Evolutionary conservation across 1,140 invertebrate genomes (phyloP), one percentile per base, ranked within the genome.

Genomic region (Parapsyche elsis): DNA sequence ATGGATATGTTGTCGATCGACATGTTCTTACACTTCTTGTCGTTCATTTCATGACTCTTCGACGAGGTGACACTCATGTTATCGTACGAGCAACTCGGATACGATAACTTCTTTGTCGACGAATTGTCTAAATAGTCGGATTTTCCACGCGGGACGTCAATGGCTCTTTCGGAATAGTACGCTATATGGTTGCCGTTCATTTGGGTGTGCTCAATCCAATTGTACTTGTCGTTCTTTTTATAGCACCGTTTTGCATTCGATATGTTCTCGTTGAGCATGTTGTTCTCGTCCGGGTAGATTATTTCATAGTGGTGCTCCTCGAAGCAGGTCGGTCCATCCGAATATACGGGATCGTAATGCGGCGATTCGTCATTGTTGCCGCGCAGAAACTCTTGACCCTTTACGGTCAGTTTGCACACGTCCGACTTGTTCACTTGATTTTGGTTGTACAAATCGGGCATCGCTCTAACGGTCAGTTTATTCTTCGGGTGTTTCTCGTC

Each of bases 1-100:
- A 90, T 83, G 0, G 90, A 91, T 46, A 91, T 86, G 2, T 89
- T 88, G 75, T 91, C 90, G 45, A 87, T 86, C 71, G 90, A 90
- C 30, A 79, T 80, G 26, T 83, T 83, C 46, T 78, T 76, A 21
- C 26, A 57, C 49, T 83, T 83, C 38, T 80, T 83, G n/a, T 77
- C 16, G 85, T 85, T 76, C 86, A 87, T 81, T 85, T 81, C 79
- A 21, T 84, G 87, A 0, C 84, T 86, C 10, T 85, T 84, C 0
- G 84, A 87, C 14, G 88, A 89, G 0, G 87, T 85, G 5, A 88
- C 87, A 0, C 88, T 88, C 26, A 87, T 86, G 81, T 87, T 87
- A 61, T 87, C 87, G 23, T 88, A 80, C 1, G 80, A 83, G 21
- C 81, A 81, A 53, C 76, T 71, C 19, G 80, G 71, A 21, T 79